These are phyloP conservation scores for Drosophila pegasa DNA, from an alignment of 2,888 invertebrate genomes.

Conservation along the genomic window DNA sequence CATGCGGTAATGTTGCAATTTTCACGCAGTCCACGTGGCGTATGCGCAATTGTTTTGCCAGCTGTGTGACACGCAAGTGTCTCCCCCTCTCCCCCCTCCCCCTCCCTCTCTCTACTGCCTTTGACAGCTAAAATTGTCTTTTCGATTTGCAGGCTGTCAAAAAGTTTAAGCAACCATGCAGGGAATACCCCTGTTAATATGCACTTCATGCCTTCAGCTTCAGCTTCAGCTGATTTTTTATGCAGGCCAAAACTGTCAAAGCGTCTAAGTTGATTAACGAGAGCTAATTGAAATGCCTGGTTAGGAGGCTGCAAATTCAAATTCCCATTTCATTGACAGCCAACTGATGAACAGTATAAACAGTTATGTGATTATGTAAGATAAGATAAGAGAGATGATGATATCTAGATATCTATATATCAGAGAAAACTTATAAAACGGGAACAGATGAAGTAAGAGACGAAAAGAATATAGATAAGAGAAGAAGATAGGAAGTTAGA, in stretches of 20 bases:
- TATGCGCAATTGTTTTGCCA: conserved; percentile 75
- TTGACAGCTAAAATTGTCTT: conserved; percentile 82
- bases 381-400: not conserved
- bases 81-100: not conserved
- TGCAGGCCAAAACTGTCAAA: conserved; percentile 35
- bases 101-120: conserved; percentile 7
- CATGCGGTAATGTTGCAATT: conserved; percentile 84
- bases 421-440: no score
- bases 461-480: no score
- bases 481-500: no score
- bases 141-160: conserved; percentile 71
- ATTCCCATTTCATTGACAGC: not conserved
- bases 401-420: no score
- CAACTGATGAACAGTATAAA: not conserved
- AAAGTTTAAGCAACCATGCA: conserved; percentile 31
- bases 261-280: conserved; percentile 14
- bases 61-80: conserved; percentile 19
- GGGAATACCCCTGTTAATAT: conserved; percentile 27
- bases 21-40: conserved; percentile 76
- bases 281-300: conserved; percentile 45
- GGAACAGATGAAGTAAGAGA: no score
- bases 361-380: not conserved
- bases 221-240: conserved; percentile 15
- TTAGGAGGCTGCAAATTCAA: not conserved
- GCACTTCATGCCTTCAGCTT: conserved; percentile 23